Evolutionary conservation across 2,113 vertebrate genomes (phyloP).

Genomic region (Alouatta palliata): DNA sequence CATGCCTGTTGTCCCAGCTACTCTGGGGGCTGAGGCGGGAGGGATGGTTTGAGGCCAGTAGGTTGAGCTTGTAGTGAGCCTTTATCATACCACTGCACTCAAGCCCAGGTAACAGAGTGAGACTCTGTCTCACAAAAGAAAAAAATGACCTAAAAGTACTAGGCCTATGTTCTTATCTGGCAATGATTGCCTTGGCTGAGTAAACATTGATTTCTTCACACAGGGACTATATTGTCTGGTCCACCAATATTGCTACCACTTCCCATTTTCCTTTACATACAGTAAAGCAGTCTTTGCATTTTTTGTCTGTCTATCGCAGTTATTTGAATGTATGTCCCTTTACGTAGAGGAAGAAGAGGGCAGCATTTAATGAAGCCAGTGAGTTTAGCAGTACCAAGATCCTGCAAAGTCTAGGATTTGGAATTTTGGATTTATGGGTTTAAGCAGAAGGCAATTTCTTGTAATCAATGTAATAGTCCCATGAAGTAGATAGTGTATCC

Average conservation of each 20-base stretch:
- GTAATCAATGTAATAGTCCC: not conserved
- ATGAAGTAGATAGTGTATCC: not conserved
- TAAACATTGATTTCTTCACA: not conserved
- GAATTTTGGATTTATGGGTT: not conserved
- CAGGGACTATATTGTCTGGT: not conserved
- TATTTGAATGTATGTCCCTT: not conserved
- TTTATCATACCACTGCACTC: no score
- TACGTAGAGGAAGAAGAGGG: not conserved
- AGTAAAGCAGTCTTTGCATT: not conserved
- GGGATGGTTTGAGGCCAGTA: no score
- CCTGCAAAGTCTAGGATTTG: not conserved
- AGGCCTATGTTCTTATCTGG: not conserved
- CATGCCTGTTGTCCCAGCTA: no score
- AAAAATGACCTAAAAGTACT: not conserved
- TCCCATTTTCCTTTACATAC: not conserved
- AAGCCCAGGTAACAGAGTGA: no score
- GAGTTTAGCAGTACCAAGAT: not conserved
- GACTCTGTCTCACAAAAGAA: no score
- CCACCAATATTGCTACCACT: not conserved
- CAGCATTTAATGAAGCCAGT: not conserved
- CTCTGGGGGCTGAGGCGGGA: no score
- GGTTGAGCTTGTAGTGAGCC: no score
- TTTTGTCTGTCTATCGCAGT: not conserved
- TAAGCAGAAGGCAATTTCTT: not conserved
- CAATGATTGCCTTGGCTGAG: not conserved